A percentile compares a stretch with the other conserved stretches of the same genome.
phyloP scores from a whole-genome alignment of 2,888 invertebrate genomes.

The Lacanobia wlatinum region DNA sequence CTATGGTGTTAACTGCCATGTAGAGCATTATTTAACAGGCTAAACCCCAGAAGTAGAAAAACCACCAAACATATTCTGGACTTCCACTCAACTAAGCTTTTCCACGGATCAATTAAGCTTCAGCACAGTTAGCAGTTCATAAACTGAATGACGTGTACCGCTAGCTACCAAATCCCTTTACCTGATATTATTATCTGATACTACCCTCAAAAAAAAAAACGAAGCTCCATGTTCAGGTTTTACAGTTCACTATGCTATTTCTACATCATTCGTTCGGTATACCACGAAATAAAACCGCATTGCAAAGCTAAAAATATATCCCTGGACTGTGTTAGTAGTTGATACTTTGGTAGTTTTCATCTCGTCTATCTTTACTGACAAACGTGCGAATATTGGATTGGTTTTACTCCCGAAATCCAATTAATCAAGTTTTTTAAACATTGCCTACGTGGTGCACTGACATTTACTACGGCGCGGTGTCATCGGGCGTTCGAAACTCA shows the following conservation, averaged over 20 bases:
- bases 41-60: no score
- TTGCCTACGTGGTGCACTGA: not conserved
- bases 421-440: slow-evolving; percentile 31
- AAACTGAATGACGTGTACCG: slow-evolving; percentile 16
- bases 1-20: no score
- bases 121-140: slow-evolving; percentile 1
- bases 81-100: slow-evolving; percentile 20
- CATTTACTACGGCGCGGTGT: not conserved
- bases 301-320: slow-evolving; percentile 59
- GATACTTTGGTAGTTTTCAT: slow-evolving; percentile 36
- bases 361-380: slow-evolving; percentile 33
- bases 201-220: slow-evolving; percentile 18
- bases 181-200: slow-evolving; percentile 33
- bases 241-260: slow-evolving; percentile 62
- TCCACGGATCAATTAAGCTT: not conserved
- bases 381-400: slow-evolving; percentile 41
- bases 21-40: no score
- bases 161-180: slow-evolving; percentile 23
- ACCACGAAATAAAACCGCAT: slow-evolving; percentile 54
- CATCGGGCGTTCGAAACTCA: slow-evolving; percentile 5
- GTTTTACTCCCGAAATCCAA: slow-evolving; percentile 32
- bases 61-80: not conserved
- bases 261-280: slow-evolving; percentile 50
- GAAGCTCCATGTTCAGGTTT: slow-evolving; percentile 37
- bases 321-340: slow-evolving; percentile 25